Conservation (phyloP, 1,140 invertebrate species). For the Chymomyza costata region DNA sequence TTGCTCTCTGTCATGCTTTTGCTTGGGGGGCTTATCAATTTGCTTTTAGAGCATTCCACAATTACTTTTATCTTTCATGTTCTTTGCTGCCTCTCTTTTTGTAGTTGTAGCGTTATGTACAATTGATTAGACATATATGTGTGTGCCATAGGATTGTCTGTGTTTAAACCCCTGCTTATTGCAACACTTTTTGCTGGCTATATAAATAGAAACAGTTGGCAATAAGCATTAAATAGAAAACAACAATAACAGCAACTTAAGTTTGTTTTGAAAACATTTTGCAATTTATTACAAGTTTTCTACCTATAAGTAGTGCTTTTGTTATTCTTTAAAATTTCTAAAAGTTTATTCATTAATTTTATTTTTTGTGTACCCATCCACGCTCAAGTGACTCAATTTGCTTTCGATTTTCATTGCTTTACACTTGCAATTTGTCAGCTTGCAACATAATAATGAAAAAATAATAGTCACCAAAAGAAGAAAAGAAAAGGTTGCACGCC, state of each 20-base stretch:
- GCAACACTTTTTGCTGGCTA: too few relatives aligned
- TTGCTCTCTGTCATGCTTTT: constrained; percentile 28
- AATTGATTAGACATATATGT: constrained; percentile 54
- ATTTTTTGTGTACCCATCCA: constrained; percentile 39
- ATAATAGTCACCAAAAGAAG: constrained; percentile 4
- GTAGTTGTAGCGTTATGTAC: constrained; percentile 10
- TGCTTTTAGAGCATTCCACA: constrained; percentile 57
- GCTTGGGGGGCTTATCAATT: constrained; percentile 38
- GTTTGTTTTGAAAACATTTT: too few relatives aligned
- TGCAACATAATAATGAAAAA: constrained; percentile 13
- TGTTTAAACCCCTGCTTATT: too few relatives aligned
- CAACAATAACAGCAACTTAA: too few relatives aligned
- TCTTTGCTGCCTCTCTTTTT: too few relatives aligned
- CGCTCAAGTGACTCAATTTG: constrained; percentile 21
- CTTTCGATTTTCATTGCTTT: constrained; percentile 53
- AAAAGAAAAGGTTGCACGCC: background rate
- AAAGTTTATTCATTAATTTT: constrained; percentile 74
- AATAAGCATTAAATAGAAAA: too few relatives aligned
- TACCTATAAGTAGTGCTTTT: constrained; percentile 11
- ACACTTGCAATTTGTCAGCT: constrained; percentile 73
- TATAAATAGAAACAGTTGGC: too few relatives aligned
- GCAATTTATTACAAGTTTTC: constrained; percentile 15
- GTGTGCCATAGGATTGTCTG: too few relatives aligned
- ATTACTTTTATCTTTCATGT: too few relatives aligned
- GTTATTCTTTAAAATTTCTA: constrained; percentile 1